Base-by-base conservation (phyloP, 2,888 invertebrate species). In the Ernsta delagoae region DNA sequence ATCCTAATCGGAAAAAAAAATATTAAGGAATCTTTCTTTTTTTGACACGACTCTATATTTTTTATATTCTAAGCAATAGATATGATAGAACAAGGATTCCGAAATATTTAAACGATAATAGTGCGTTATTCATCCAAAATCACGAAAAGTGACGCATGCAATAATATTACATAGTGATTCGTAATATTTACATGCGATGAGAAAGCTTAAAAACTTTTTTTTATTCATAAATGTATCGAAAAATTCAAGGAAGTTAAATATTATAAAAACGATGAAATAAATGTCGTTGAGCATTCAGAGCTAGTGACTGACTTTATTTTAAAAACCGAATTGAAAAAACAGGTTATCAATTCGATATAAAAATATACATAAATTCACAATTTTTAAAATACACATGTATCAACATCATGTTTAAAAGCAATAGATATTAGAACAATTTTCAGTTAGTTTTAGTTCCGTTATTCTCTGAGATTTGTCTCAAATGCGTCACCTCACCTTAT, bases 161-260 rank as follows among this genome's bases (percentile, higher is more conserved):
- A 4, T 48, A 60, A 60, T 45, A 60, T 60, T 60, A 60, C 60
- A 48, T 60, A 48, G 6, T 60, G 48, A 12, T 43, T 24, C 41
- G 43, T 59, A 81, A 82, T 87, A 88, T 88, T 80, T 88, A 89
- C 87, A 88, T 72, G 77, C 74, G 43, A 66, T 64, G 78, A 82
- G 80, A 78, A 77, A 78, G 76, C 77, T 60, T 63, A 72, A 39
- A 73, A n/a, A n/a, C 68, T 71, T 76, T 57, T 76, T 64, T 75
- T 73, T 79, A 81, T 84, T 56, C 43, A 64, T 56, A 87, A 82
- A 87, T 84, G 77, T 84, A 79, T 88, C 79, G 82, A 86, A 88
- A 88, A 84, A 75, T 79, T 76, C 74, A 78, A 83, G 78, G 79
- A 79, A 75, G 77, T 74, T 76, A 67, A 70, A 12, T 59, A 39